Base-by-base conservation (phyloP, 1,140 invertebrate genomes). In the Meloidogyne floridensis region DNA sequence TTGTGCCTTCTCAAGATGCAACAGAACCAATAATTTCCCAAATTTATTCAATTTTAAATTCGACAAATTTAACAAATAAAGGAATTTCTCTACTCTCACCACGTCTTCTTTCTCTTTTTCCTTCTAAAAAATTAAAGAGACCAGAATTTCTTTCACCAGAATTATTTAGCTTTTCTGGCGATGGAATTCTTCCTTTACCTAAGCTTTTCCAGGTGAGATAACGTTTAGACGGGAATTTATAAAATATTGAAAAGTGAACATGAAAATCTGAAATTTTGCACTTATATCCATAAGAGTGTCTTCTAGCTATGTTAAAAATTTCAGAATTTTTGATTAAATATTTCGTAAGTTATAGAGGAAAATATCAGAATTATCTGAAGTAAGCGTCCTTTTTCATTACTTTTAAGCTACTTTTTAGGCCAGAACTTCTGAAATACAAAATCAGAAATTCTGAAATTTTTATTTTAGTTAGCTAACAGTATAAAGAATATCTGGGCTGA, bases 101-200 rank as follows among this genome's bases (percentile, higher is more conserved):
- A 7, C 72, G 72, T 54, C n/a, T 74, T 20, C 53, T 74, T 54
- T 74, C 72, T n/a, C 15, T 74, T 5, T 74, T 74, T 54, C 18
- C 72, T 47, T 74, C 72, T 7, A 74, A 15, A 15, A 54, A 47
- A 74, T 43, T 53, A 43, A 74, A 32, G 32, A 54, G 18, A 54
- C 43, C 72, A 47, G 53, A 74, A 74, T 54, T 74, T 47, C 53
- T 74, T 47, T 74, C 72, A 2, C 72, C 72, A 74, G 72, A 74
- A 47, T 54, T 74, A 54, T 54, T 74, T 18, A 74, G 53, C 18
- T 74, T 74, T 54, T 54, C 43, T 18, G 18, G 18, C 7, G 18
- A 74, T 54, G 72, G 72, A 6, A n/a, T 74, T 15, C 53, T 74
- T 54, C 53, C 72, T 51, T 54, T 74, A 6, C n/a, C n/a, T 15